Evolutionary conservation across 2,888 invertebrate genomes (phyloP).

Genomic region (Cosmorhoe ocellata): DNA sequence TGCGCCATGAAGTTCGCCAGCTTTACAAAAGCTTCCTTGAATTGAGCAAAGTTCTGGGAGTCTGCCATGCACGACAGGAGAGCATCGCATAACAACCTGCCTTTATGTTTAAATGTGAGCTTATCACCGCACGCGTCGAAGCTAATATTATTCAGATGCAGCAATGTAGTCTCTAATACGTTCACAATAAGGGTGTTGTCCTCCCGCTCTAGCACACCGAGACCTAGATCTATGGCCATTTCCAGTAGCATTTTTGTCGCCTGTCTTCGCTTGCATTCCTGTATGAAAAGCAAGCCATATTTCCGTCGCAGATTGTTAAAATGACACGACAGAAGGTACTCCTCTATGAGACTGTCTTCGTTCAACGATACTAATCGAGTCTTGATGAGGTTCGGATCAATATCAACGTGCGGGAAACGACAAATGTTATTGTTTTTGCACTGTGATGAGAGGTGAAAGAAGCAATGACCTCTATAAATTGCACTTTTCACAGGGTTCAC

Average conservation of each 20-base stretch:
- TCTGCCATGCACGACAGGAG: slow-evolving; percentile 56
- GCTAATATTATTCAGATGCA: slow-evolving; percentile 53
- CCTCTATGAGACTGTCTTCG: slow-evolving; percentile 50
- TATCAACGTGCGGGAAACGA: slow-evolving; percentile 44
- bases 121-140: slow-evolving; percentile 48
- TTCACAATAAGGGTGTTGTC: slow-evolving; percentile 37
- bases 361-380: slow-evolving; percentile 32
- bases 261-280: slow-evolving; percentile 50
- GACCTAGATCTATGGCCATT: slow-evolving; percentile 54
- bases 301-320: slow-evolving; percentile 38
- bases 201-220: slow-evolving; percentile 30
- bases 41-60: slow-evolving; percentile 68
- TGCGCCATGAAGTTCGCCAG: slow-evolving; percentile 52
- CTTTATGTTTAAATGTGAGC: slow-evolving; percentile 35
- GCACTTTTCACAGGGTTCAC: slow-evolving; percentile 31
- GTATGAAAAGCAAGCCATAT: slow-evolving; percentile 49
- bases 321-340: slow-evolving; percentile 49
- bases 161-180: slow-evolving; percentile 48
- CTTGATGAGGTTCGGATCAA: slow-evolving; percentile 28
- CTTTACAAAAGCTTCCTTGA: slow-evolving; percentile 58
- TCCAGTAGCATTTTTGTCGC: slow-evolving; percentile 53
- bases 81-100: slow-evolving; percentile 48
- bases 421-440: slow-evolving; percentile 50
- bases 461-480: slow-evolving; percentile 53
- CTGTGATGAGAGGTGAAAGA: slow-evolving; percentile 45